phyloP scores from a whole-genome alignment of 2,797 vertebrate species.

The Phalanger gymnotis region DNA sequence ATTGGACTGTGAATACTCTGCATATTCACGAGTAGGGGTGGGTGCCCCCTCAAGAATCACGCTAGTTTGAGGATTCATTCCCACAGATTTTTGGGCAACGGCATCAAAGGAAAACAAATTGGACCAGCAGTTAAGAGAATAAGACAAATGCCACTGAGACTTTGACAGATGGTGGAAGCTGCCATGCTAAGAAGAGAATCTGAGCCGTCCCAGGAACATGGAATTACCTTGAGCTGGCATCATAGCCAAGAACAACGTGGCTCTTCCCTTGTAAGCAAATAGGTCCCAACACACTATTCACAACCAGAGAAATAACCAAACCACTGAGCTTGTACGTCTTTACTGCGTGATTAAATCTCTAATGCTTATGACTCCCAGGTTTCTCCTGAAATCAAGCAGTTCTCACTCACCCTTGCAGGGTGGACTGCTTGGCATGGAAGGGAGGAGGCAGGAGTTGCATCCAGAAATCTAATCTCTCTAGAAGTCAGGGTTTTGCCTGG shows the following conservation, averaged over 20 bases:
- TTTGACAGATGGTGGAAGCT: not conserved
- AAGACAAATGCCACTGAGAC: not conserved
- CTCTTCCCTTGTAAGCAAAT: not conserved
- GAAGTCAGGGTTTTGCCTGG: not conserved
- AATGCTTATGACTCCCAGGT: not conserved
- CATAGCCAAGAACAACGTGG: not conserved
- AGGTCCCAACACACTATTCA: not conserved
- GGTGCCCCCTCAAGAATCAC: not conserved
- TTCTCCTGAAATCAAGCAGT: not conserved
- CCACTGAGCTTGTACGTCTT: constrained; percentile 1
- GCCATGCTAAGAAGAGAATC: not conserved
- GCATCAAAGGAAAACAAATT: not conserved
- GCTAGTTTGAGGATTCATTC: not conserved
- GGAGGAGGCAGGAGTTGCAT: not conserved
- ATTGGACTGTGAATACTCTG: not conserved
- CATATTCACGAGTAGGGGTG: not conserved
- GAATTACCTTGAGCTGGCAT: not conserved
- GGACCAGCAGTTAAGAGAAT: not conserved
- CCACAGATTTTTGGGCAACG: not conserved
- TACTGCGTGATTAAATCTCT: not conserved
- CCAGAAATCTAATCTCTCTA: not conserved
- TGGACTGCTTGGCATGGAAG: not conserved
- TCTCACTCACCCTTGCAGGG: not conserved
- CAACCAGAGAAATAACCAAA: not conserved
- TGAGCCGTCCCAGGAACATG: not conserved